Base-by-base conservation (phyloP, 2,797 vertebrate species). In the Microcaecilia unicolor region DNA sequence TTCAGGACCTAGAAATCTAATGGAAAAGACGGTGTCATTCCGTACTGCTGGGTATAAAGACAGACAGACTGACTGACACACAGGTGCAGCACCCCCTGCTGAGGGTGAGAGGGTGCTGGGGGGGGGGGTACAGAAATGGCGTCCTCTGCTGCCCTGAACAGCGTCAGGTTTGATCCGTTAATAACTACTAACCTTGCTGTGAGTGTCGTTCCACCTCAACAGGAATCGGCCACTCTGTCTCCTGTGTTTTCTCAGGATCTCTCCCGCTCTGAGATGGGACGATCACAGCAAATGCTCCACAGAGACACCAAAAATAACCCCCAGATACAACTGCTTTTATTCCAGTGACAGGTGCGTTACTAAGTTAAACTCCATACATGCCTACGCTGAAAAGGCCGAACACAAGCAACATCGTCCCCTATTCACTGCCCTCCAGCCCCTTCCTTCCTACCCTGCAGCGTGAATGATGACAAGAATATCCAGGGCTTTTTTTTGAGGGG, bases 261-360 rank as follows among this genome's bases (percentile, higher is more conserved):
- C 12, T 12, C 66, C 64, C n/a, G 19, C 43, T 37, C 43, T 79
- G 58, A 45, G 36, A 78, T 72, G 18, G 54, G 80, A 79, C 84
- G 72, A 86, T 67, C 79, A 76, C 81, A 61, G 77, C 90, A 81
- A 72, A 89, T 81, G n/a, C 70, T 72, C 91, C 84, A 82, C 87
- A 86, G 86, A 86, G 85, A 64, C 51, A 75, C 90, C 84, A 35
- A 90, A 97, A 97, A 97, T 93, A 97, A 89, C 72, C 67, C 45
- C 11, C 53, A 18, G 40, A 78, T 88, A 78, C 81, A 83, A 85
- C 78, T 80, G 87, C 88, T 87, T n/a, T 84, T 85, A 81, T 81
- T 88, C 86, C 85, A 68, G 38, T 39, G 79, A 92, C 93, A 97
- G 93, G 87, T 96, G 93, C 70, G 89, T 55, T 75, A 76, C 91